These are phyloP conservation scores for Lagodon rhomboides DNA, from an alignment of 2,797 vertebrate genomes.

Conservation along the genomic window DNA sequence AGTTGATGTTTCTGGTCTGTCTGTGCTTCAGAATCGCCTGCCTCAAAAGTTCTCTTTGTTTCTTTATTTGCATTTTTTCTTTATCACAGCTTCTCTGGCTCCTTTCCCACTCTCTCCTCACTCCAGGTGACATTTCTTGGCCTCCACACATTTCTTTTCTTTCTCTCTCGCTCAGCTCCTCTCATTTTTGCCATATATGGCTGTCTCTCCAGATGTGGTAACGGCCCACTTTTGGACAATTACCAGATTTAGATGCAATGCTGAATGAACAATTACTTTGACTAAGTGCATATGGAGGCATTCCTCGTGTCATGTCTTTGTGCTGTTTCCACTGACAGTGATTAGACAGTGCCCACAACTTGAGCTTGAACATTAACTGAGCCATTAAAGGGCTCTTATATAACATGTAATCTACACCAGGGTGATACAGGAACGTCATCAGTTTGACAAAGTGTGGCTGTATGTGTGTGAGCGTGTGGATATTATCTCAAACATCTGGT, in stretches of 20 bases:
- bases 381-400: slow-evolving; percentile 7
- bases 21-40: slow-evolving; percentile 12
- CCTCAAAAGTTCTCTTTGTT: background rate
- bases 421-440: background rate
- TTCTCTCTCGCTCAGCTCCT: slow-evolving; percentile 62
- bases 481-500: background rate
- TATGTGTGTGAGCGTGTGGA: background rate
- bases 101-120: slow-evolving; percentile 54
- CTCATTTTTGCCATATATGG: slow-evolving; percentile 82
- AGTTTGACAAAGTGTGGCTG: background rate
- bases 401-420: background rate
- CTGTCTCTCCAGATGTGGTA: slow-evolving; percentile 70
- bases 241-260: slow-evolving; percentile 71
- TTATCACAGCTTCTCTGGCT: slow-evolving; percentile 57
- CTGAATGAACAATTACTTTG: slow-evolving; percentile 68
- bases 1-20: slow-evolving; percentile 16
- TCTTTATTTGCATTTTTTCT: slow-evolving; percentile 53
- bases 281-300: slow-evolving; percentile 63
- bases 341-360: slow-evolving; percentile 34
- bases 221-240: slow-evolving; percentile 73
- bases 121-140: slow-evolving; percentile 77
- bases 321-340: slow-evolving; percentile 27
- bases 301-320: slow-evolving; percentile 35
- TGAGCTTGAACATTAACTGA: background rate
- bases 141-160: slow-evolving; percentile 59